phyloP scores from a whole-genome alignment of 2,797 vertebrate species.

The Ptychadena robeensis region DNA sequence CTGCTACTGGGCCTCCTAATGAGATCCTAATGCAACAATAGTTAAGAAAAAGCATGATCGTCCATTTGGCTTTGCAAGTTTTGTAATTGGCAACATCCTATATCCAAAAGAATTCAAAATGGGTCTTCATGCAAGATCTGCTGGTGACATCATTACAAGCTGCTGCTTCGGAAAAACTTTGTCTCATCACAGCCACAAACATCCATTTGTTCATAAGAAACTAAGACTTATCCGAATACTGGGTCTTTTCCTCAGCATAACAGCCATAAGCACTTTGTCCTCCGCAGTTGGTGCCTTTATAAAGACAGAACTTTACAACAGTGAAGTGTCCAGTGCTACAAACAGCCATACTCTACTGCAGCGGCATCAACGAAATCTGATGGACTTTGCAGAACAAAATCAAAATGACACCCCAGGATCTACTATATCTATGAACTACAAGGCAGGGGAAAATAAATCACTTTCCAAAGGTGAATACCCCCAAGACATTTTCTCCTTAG shows the following conservation, averaged over 20 bases:
- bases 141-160: slow-evolving; percentile 66
- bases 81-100: slow-evolving; percentile 46
- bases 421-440: slow-evolving; percentile 73
- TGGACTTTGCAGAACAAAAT: slow-evolving; percentile 81
- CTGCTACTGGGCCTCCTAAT: slow-evolving; percentile 57
- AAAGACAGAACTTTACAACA: slow-evolving; percentile 75
- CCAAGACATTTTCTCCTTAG: slow-evolving; percentile 84
- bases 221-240: slow-evolving; percentile 85
- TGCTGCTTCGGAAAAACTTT: slow-evolving; percentile 67
- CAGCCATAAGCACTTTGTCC: slow-evolving; percentile 86
- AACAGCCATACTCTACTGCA: slow-evolving; percentile 70
- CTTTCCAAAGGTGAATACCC: slow-evolving; percentile 87
- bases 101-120: slow-evolving; percentile 67
- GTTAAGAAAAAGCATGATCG: slow-evolving; percentile 68
- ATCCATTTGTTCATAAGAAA: slow-evolving; percentile 83
- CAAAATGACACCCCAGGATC: slow-evolving; percentile 76
- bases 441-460: slow-evolving; percentile 72
- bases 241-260: slow-evolving; percentile 84
- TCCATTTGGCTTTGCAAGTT: slow-evolving; percentile 63
- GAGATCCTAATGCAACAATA: slow-evolving; percentile 53
- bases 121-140: slow-evolving; percentile 70
- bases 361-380: slow-evolving; percentile 87
- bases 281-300: slow-evolving; percentile 89
- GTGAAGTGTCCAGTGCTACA: slow-evolving; percentile 67
- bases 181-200: slow-evolving; percentile 71